Evolutionary conservation across 2,888 invertebrate species (phyloP).

Genomic region (Phaonia tiefii): DNA sequence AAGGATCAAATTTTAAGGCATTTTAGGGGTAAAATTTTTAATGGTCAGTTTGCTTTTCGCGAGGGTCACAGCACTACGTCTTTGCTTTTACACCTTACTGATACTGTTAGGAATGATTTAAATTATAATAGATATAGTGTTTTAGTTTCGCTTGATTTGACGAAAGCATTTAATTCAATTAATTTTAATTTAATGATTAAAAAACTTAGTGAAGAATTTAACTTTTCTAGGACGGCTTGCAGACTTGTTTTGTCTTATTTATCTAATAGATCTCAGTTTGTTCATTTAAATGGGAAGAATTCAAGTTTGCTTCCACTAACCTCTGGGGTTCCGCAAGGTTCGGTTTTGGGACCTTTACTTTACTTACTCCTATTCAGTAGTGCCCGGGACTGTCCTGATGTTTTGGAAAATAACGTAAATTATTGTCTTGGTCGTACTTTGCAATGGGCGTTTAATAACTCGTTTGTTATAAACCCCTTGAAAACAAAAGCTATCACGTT

Average conservation of each 20-base stretch:
- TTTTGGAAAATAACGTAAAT: background rate
- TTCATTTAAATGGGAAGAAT: background rate
- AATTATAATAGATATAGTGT: background rate
- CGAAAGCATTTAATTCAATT: slow-evolving; percentile 1
- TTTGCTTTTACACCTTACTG: background rate
- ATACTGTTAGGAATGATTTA: background rate
- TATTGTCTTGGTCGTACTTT: background rate
- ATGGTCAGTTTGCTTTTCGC: background rate
- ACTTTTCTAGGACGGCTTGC: background rate
- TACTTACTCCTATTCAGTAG: background rate
- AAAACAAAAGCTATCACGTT: slow-evolving; percentile 11
- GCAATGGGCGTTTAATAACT: background rate
- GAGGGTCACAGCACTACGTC: no score
- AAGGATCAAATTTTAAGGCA: no score
- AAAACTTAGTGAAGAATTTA: background rate
- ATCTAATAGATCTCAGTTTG: slow-evolving; percentile 18
- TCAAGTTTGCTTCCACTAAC: background rate
- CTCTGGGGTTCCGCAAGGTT: slow-evolving; percentile 7
- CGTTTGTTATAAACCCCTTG: background rate
- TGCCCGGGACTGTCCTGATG: background rate
- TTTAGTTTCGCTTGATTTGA: background rate
- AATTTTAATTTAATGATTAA: background rate
- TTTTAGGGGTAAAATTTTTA: background rate
- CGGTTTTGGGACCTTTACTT: background rate
- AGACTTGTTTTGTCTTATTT: slow-evolving; percentile 6